phyloP scores from a whole-genome alignment of 2,113 vertebrate species.

The Nesoenas mayeri region DNA sequence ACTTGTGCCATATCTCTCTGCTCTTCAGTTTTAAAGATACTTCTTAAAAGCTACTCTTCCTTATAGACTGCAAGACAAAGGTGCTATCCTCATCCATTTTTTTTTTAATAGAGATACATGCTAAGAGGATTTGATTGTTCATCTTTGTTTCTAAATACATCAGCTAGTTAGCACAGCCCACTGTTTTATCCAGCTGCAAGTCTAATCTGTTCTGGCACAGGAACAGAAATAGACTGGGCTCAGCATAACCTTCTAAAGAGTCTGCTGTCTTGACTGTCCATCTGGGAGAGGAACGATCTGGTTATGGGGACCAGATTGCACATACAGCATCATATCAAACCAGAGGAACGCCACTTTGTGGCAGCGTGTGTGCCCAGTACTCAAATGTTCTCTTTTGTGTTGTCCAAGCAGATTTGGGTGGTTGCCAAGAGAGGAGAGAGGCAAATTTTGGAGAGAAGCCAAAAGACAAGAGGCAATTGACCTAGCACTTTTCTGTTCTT shows the following conservation, averaged over 20 bases:
- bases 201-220: background rate
- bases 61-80: background rate
- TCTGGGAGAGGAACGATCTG: background rate
- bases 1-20: background rate
- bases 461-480: constrained; percentile 65
- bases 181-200: constrained; percentile 27
- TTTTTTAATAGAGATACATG: background rate
- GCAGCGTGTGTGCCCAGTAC: background rate
- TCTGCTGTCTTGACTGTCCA: background rate
- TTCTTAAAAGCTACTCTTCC: background rate
- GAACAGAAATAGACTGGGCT: background rate
- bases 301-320: background rate
- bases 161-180: background rate
- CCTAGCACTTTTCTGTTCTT: constrained; percentile 50
- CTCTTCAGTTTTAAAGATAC: background rate
- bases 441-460: constrained; percentile 50
- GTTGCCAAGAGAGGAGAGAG: background rate
- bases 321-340: background rate
- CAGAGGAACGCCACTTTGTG: background rate
- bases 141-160: constrained; percentile 1
- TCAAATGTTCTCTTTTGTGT: background rate
- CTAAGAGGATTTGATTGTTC: constrained; percentile 16
- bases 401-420: constrained; percentile 9
- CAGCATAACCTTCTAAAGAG: background rate
- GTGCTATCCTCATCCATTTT: background rate